Conservation (phyloP, 2,113 vertebrate species). For the Excalfactoria chinensis region DNA sequence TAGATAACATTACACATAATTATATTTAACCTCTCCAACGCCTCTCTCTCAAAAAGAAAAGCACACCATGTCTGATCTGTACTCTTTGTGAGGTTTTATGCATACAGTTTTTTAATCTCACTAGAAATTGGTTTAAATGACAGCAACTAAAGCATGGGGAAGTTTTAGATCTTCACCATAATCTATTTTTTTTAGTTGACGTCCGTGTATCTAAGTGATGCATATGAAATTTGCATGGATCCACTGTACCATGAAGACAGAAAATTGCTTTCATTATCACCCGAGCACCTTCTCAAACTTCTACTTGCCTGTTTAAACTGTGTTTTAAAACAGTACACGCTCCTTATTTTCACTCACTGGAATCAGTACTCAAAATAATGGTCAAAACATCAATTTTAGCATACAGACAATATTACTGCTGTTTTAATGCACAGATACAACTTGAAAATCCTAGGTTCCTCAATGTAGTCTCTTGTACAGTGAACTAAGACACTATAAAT, state of each 20-base stretch:
- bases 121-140: not conserved
- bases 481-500: not conserved
- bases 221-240: not conserved
- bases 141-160: not conserved
- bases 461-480: not conserved
- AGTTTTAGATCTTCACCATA: not conserved
- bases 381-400: not conserved
- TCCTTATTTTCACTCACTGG: not conserved
- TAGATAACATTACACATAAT: not conserved
- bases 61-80: not conserved
- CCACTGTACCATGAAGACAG: not conserved
- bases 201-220: not conserved
- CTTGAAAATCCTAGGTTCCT: not conserved
- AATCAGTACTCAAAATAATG: not conserved
- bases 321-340: not conserved
- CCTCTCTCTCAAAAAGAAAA: not conserved
- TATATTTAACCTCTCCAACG: no score
- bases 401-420: not conserved
- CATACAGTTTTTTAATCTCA: not conserved
- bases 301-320: not conserved
- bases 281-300: not conserved
- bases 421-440: not conserved
- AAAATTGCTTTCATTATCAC: not conserved
- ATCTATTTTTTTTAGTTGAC: not conserved
- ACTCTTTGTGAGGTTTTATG: not conserved